Evolutionary conservation across 2,888 invertebrate genomes (phyloP), one percentile per base, ranked within the genome.

Genomic region (Aphidoletes aphidimyza): DNA sequence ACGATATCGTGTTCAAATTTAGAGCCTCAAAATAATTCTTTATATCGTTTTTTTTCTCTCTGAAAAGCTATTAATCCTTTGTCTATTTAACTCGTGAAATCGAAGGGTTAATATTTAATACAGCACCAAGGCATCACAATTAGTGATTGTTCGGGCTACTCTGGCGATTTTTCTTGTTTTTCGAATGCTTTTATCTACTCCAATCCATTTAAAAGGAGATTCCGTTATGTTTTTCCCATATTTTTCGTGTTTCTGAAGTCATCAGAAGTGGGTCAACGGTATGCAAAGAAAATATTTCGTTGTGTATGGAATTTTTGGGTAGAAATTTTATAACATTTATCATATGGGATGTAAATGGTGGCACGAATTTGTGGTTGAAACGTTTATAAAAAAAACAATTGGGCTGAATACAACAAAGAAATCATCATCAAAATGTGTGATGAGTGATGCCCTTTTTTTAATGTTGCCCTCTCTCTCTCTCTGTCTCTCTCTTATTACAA

Each of bases 331-430:
- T 37, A 6, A 37, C 37, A 37, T 81, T 81, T 37, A 81, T 81
- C 22, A 37, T 81, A 37, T 37, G 3, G 5, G 54, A n/a, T 54
- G 22, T 81, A 81, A 37, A n/a, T 22, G 36, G 26, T 14, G 34
- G 69, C 81, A 81, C 81, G 81, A 81, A 37, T 81, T 81, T 81
- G 81, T 81, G 81, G 81, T 81, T 22, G 37, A 81, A 81, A 11
- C 81, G 17, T 81, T 81, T 81, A 81, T 81, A n/a, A 36, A 37
- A 37, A 37, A 37, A 81, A 81, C 81, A 81, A 81, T 81, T 8
- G 37, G n/a, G n/a, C n/a, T n/a, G n/a, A 17, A 37, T 81, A 81
- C 22, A 59, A 59, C 1, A 59, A 59, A 59, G 14, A 26, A 59
- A 59, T 26, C 59, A 30, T 30, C 14, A 59, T 2, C 26, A 59